Percentiles rank a stretch among this genome's conserved stretches.
Evolutionary conservation across 2,113 vertebrate species (phyloP).

Genomic region (Pseudorhombus dupliciocellatus): DNA sequence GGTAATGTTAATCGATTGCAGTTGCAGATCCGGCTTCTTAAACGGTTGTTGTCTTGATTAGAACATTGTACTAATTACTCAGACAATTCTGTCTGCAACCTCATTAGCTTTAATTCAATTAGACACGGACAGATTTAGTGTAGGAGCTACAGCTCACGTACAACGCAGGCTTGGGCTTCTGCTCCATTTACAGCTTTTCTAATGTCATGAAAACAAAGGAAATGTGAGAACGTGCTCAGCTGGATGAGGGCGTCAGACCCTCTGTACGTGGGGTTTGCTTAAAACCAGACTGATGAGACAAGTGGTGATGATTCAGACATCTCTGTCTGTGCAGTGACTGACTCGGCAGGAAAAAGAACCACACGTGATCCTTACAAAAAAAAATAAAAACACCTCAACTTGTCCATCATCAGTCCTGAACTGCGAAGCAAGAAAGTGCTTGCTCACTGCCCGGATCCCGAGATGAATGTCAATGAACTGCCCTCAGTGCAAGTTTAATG

Average conservation of each 20-base stretch:
- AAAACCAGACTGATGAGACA: not conserved
- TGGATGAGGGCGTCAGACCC: too few relatives aligned
- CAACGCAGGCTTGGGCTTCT: not conserved
- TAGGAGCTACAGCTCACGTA: conserved; percentile 21
- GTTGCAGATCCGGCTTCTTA: conserved; percentile 32
- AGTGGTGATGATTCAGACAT: not conserved
- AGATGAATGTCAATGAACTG: conserved; percentile 6
- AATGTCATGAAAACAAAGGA: not conserved
- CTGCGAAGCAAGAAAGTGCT: conserved; percentile 3
- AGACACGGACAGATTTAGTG: conserved; percentile 43
- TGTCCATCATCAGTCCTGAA: conserved; percentile 16
- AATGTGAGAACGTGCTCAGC: too few relatives aligned
- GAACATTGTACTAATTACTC: conserved; percentile 67
- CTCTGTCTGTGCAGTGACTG: not conserved
- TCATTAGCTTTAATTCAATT: conserved; percentile 75
- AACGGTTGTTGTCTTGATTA: conserved; percentile 50
- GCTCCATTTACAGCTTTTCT: conserved; percentile 6
- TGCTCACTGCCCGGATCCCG: not conserved
- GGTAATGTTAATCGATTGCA: conserved; percentile 4
- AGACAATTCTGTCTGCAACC: conserved; percentile 65
- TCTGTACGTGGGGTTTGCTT: not conserved
- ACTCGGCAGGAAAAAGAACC: not conserved
- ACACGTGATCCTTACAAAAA: conserved; percentile 6
- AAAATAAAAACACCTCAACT: not conserved
- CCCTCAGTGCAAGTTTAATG: conserved; percentile 8